Conservation (phyloP, 2,888 invertebrate species). For the Cephus pygmeus region DNA sequence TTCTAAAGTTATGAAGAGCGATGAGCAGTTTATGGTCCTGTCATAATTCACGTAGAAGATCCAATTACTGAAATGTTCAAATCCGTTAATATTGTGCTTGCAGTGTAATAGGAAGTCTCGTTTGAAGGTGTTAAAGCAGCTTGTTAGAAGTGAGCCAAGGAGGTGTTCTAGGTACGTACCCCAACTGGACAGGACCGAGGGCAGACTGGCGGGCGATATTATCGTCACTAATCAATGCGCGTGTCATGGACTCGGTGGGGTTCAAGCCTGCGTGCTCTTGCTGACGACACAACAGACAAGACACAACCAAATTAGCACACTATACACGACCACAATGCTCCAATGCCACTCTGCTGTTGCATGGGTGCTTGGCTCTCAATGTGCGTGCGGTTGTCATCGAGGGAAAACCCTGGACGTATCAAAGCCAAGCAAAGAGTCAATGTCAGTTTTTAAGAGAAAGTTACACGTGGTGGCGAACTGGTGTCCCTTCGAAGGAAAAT, state of each 20-base stretch:
- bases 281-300: constrained; percentile 78
- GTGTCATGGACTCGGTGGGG: constrained; percentile 95
- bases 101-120: not conserved
- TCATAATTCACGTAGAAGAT: not conserved
- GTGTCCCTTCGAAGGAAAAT: not conserved
- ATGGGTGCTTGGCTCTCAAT: constrained; percentile 44
- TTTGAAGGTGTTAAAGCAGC: constrained; percentile 7
- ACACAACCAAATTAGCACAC: constrained; percentile 69
- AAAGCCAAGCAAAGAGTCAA: constrained; percentile 25
- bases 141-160: constrained; percentile 42
- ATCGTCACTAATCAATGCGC: constrained; percentile 94
- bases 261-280: constrained; percentile 89
- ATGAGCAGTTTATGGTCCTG: no score
- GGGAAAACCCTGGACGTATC: constrained; percentile 36
- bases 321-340: constrained; percentile 59
- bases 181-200: constrained; percentile 92
- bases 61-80: not conserved
- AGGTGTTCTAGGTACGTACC: constrained; percentile 80
- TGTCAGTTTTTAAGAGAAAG: not conserved
- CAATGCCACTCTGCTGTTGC: constrained; percentile 51
- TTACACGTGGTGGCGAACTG: not conserved
- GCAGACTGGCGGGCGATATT: constrained; percentile 83
- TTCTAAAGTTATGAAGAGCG: not conserved
- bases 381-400: constrained; percentile 43
- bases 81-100: constrained; percentile 12